Evolutionary conservation across 2,888 invertebrate species (phyloP).

Genomic region (Meiosimyza platycephala): DNA sequence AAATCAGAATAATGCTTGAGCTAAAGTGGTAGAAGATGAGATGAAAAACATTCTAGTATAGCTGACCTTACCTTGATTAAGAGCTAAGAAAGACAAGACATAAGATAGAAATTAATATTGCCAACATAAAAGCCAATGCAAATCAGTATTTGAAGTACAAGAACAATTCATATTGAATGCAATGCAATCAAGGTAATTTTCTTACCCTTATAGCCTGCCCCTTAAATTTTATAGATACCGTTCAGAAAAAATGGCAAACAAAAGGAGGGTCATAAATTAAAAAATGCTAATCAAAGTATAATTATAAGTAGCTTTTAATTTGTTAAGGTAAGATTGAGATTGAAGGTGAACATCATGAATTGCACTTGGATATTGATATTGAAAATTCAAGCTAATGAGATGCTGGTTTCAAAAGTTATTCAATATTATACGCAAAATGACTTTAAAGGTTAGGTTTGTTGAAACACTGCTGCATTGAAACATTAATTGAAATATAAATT

Average conservation of each 20-base stretch:
- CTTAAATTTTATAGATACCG: neutral
- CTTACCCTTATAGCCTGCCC: no score
- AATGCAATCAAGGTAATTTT: neutral
- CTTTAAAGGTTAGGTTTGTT: no score
- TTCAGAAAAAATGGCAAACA: neutral
- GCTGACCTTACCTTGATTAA: no score
- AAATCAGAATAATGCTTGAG: neutral
- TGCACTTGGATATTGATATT: constrained; percentile 7
- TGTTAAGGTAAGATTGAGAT: neutral
- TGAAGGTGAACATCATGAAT: constrained; percentile 26
- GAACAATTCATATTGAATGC: neutral
- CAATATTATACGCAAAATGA: no score
- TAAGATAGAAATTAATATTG: neutral
- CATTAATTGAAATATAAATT: no score
- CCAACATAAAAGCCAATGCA: neutral
- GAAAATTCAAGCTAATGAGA: constrained; percentile 14
- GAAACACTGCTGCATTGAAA: no score
- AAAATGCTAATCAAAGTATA: neutral
- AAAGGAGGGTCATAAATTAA: neutral
- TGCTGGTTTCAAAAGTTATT: neutral
- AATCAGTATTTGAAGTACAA: neutral
- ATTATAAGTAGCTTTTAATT: neutral
- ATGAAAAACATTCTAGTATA: neutral
- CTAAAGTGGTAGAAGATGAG: neutral
- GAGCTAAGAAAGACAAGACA: no score